phyloP scores from a whole-genome alignment of 2,113 vertebrate genomes.

The Chaetops frenatus region DNA sequence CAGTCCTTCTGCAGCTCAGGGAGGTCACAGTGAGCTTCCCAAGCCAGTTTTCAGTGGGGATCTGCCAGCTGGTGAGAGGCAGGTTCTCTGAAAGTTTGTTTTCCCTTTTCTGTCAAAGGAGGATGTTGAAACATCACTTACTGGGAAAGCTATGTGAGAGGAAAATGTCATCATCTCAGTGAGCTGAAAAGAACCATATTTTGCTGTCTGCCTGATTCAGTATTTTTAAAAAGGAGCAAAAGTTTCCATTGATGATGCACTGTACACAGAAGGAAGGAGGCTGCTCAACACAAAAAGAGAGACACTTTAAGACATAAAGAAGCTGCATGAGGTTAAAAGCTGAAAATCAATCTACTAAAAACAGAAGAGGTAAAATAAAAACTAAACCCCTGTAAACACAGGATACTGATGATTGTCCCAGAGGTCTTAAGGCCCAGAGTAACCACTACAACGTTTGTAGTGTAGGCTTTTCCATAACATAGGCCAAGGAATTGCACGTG shows the following conservation, averaged over 20 bases:
- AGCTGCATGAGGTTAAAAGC: slow-evolving; percentile 11
- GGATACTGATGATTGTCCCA: neutral
- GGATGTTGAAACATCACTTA: slow-evolving; percentile 32
- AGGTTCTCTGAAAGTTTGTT: neutral
- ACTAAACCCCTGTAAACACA: neutral
- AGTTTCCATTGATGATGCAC: slow-evolving; percentile 34
- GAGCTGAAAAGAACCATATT: slow-evolving; percentile 30
- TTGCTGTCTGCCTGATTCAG: neutral
- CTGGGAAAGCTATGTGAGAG: slow-evolving; percentile 22
- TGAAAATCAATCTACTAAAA: neutral
- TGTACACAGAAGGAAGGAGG: neutral
- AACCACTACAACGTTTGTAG: neutral
- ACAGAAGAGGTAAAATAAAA: neutral
- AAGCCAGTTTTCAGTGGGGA: neutral
- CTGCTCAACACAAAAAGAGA: neutral
- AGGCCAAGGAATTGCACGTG: neutral
- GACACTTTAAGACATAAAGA: neutral
- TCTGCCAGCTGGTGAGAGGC: neutral
- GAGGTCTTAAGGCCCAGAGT: neutral
- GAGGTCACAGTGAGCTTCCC: neutral
- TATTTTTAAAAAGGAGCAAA: slow-evolving; percentile 25
- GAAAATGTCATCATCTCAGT: slow-evolving; percentile 5
- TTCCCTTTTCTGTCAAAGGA: neutral
- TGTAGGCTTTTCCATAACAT: neutral
- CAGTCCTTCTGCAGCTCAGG: neutral